Conservation (phyloP, 2,888 invertebrate genomes). For the Drosophila fulvimacula region DNA sequence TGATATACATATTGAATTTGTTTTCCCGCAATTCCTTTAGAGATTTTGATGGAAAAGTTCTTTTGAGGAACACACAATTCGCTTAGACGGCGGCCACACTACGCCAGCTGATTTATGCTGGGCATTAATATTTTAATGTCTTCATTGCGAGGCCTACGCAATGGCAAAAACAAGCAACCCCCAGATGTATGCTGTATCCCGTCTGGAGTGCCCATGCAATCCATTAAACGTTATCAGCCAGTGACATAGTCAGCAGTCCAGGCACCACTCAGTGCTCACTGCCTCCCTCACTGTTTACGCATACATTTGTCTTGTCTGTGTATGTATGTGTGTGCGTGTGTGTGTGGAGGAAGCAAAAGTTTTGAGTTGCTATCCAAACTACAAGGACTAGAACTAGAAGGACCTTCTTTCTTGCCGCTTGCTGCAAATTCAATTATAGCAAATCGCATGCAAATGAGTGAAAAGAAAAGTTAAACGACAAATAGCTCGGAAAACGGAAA, state of each 20-base stretch:
- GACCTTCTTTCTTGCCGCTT: conserved; percentile 39
- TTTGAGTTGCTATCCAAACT: conserved; percentile 24
- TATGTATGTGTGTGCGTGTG: conserved; percentile 17
- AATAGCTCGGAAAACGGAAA: conserved; percentile 26
- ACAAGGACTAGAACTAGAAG: conserved; percentile 29
- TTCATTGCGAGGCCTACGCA: conserved; percentile 66
- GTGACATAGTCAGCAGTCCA: conserved; percentile 63
- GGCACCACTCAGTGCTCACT: conserved; percentile 10
- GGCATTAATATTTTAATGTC: conserved; percentile 81
- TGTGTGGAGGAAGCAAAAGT: conserved; percentile 36
- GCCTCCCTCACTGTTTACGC: conserved; percentile 32
- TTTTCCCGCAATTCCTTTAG: not conserved
- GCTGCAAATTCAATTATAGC: conserved; percentile 68
- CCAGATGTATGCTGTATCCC: conserved; percentile 23
- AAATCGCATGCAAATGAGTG: conserved; percentile 75
- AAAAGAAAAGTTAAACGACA: conserved; percentile 58
- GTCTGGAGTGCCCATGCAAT: conserved; percentile 54
- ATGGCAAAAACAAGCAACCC: conserved; percentile 28
- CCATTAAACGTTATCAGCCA: conserved; percentile 75
- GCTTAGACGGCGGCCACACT: conserved; percentile 2
- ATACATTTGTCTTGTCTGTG: conserved; percentile 49
- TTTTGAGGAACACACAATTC: conserved; percentile 8
- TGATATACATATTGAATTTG: not conserved
- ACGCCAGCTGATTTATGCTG: conserved; percentile 65
- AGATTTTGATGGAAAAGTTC: not conserved